Evolutionary conservation across 1,140 invertebrate species (phyloP).

Genomic region (Drosophila willistoni): DNA sequence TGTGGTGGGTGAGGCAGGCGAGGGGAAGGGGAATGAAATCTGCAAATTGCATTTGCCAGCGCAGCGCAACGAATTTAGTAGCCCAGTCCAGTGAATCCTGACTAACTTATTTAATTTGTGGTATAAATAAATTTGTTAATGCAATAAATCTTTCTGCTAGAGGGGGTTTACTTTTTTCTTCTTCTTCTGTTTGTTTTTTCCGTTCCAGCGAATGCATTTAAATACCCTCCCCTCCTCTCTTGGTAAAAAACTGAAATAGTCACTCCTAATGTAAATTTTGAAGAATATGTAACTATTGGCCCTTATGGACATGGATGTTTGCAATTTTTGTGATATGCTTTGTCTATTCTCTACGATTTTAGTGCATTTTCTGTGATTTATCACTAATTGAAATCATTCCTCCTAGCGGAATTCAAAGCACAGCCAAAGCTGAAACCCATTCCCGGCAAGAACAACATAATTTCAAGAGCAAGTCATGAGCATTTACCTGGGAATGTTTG

Average conservation of each 20-base stretch:
- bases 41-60: constrained; percentile 65
- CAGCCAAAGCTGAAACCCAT: constrained; percentile 39
- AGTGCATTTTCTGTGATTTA: constrained; percentile 29
- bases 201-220: not conserved
- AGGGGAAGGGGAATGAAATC: constrained; percentile 42
- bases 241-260: too few species aligned
- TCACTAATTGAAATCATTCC: constrained; percentile 71
- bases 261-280: too few species aligned
- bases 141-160: constrained; percentile 54
- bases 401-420: not conserved
- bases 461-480: constrained; percentile 31
- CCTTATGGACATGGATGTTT: too few species aligned
- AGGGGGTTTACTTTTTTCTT: not conserved
- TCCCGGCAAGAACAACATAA: constrained; percentile 67
- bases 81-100: constrained; percentile 50
- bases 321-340: too few species aligned
- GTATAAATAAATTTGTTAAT: constrained; percentile 81
- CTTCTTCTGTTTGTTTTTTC: not conserved
- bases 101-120: constrained; percentile 75
- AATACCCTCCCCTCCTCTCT: not conserved
- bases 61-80: constrained; percentile 56
- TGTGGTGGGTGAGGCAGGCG: not conserved
- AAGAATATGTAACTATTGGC: too few species aligned
- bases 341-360: not conserved
- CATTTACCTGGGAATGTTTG: not conserved